phyloP scores from a whole-genome alignment of 2,888 invertebrate genomes.

The Trachelus stipa region DNA sequence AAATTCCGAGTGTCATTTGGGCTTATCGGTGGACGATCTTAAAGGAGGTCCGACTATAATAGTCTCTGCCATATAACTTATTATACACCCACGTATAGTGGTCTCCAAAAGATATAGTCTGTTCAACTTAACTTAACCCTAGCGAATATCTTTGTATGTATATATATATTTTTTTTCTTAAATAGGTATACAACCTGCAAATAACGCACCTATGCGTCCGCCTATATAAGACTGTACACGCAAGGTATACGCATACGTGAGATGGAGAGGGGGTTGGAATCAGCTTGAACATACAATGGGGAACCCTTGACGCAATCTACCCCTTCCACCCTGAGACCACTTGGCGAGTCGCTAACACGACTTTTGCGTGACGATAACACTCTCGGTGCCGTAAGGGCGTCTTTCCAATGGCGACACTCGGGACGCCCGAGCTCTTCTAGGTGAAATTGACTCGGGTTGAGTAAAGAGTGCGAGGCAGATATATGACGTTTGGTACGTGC shows the following conservation, averaged over 20 bases:
- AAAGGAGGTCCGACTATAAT: background rate
- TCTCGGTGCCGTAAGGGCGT: background rate
- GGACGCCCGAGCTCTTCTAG: background rate
- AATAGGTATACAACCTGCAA: background rate
- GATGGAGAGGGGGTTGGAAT: background rate
- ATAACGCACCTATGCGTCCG: background rate
- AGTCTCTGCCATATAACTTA: background rate
- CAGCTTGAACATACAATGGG: constrained; percentile 2
- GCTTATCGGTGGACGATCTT: background rate
- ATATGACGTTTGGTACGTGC: background rate
- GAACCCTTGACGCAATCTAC: background rate
- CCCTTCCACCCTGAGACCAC: constrained; percentile 42
- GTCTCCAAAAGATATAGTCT: background rate
- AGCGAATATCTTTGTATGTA: background rate
- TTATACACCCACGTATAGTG: background rate
- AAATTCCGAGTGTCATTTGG: constrained; percentile 9
- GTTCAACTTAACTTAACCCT: background rate
- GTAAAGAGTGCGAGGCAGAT: background rate
- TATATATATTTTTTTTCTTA: background rate
- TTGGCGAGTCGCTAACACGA: constrained; percentile 60
- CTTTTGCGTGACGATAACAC: constrained; percentile 55
- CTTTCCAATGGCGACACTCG: background rate
- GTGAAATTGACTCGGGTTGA: background rate
- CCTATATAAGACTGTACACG: background rate
- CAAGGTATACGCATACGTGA: background rate